Percentiles rank a stretch among this genome's conserved stretches.
These are phyloP conservation scores for Arenaria interpres DNA, from an alignment of 2,113 vertebrate species.

Conservation along the genomic window DNA sequence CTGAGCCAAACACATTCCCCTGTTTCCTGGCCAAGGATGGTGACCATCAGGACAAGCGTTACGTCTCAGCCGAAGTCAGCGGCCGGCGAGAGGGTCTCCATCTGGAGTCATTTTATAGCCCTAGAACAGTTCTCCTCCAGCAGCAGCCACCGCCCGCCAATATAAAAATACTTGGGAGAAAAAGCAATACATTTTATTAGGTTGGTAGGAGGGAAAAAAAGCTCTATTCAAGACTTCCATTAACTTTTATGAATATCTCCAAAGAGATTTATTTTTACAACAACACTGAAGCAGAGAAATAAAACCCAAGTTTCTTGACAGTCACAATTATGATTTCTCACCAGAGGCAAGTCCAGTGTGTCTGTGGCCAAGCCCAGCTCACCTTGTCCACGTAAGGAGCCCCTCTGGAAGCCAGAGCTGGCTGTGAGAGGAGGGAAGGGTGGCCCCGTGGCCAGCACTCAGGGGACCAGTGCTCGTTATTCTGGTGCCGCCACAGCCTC, in stretches of 20 bases:
- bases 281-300: not conserved
- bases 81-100: not conserved
- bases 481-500: not conserved
- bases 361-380: not conserved
- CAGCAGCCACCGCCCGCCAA: not conserved
- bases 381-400: not conserved
- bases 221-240: not conserved
- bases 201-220: not conserved
- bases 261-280: constrained; percentile 49
- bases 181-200: constrained; percentile 57
- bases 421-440: not conserved
- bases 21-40: constrained; percentile 36
- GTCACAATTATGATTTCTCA: not conserved
- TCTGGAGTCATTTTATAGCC: constrained; percentile 38
- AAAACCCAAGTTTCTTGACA: constrained; percentile 19
- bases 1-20: not conserved
- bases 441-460: not conserved
- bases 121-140: not conserved
- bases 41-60: constrained; percentile 20
- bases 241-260: constrained; percentile 51
- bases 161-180: constrained; percentile 56
- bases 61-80: not conserved
- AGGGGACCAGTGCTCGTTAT: not conserved
- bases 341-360: not conserved
- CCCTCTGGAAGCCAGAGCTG: not conserved